Evolutionary conservation across 2,797 vertebrate genomes (phyloP).

Genomic region (Hydrocynus forskahlii): DNA sequence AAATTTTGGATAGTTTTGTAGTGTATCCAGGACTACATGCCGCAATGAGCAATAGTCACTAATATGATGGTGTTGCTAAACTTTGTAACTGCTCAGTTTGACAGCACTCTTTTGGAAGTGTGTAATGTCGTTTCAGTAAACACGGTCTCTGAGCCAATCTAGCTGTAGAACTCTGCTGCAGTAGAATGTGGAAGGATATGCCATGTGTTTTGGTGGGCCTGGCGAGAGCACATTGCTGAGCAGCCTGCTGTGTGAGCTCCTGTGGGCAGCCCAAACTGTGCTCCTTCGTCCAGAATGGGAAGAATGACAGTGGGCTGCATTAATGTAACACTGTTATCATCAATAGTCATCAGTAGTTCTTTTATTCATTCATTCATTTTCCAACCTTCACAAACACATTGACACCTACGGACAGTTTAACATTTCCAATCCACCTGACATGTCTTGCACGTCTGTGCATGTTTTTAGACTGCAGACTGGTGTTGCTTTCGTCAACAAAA

Average conservation of each 20-base stretch:
- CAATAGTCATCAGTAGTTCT: neutral
- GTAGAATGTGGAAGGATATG: neutral
- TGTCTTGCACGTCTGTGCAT: too few species aligned
- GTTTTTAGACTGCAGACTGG: too few species aligned
- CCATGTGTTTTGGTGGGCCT: slow-evolving; percentile 1
- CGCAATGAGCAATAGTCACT: neutral
- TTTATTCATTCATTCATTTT: too few species aligned
- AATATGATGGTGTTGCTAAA: neutral
- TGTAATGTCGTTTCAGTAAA: neutral
- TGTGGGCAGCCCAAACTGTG: slow-evolving; percentile 27
- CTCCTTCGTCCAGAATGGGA: slow-evolving; percentile 24
- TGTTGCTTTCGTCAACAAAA: too few species aligned
- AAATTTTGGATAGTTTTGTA: neutral
- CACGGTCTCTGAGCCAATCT: neutral
- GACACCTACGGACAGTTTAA: too few species aligned
- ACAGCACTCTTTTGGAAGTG: neutral
- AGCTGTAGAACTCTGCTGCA: neutral
- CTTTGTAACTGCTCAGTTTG: neutral
- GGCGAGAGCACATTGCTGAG: slow-evolving; percentile 14
- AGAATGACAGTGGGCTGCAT: slow-evolving; percentile 18
- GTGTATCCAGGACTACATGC: neutral
- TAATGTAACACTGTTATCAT: slow-evolving; percentile 9
- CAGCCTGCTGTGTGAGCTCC: slow-evolving; percentile 41
- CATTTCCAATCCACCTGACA: too few species aligned
- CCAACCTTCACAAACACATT: too few species aligned